Percentiles rank a stretch among this genome's conserved stretches.
Evolutionary conservation across 2,888 invertebrate species (phyloP).

Genomic region (Sesia apiformis): DNA sequence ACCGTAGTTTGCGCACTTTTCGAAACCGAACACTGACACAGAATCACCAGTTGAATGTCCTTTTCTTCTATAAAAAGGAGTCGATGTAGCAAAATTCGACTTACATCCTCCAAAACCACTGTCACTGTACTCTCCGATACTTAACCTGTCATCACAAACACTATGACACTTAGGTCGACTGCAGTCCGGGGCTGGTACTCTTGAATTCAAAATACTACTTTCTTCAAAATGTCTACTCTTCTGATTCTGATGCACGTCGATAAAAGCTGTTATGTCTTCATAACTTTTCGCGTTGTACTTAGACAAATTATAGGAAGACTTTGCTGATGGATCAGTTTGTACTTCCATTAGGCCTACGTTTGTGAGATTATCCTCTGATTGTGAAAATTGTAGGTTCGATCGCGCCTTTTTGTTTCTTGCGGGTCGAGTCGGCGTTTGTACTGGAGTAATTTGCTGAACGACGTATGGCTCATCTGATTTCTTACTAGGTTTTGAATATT

Average conservation of each 20-base stretch:
- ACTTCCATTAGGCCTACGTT: constrained; percentile 44
- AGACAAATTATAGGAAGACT: constrained; percentile 27
- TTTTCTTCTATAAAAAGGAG: constrained; percentile 51
- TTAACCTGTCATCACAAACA: constrained; percentile 42
- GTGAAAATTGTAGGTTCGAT: constrained; percentile 40
- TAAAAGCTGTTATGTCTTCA: constrained; percentile 57
- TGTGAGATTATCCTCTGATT: constrained; percentile 60
- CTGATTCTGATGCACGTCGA: constrained; percentile 43
- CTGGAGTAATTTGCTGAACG: constrained; percentile 25
- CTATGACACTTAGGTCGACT: constrained; percentile 33
- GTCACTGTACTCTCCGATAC: constrained; percentile 35
- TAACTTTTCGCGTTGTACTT: constrained; percentile 61
- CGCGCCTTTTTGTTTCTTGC: constrained; percentile 35
- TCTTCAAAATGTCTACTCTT: constrained; percentile 57
- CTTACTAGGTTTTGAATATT: constrained; percentile 62
- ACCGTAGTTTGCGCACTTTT: constrained; percentile 43
- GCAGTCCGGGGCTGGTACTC: constrained; percentile 27
- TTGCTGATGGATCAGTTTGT: constrained; percentile 33
- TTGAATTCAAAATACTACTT: constrained; percentile 54
- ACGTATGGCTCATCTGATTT: constrained; percentile 46
- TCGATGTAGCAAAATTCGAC: constrained; percentile 48
- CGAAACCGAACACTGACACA: constrained; percentile 43
- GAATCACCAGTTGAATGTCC: constrained; percentile 45
- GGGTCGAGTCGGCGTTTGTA: constrained; percentile 41
- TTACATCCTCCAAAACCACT: constrained; percentile 45